Evolutionary conservation across 2,888 invertebrate genomes (phyloP).

Genomic region (Hipparchia sbordonii): DNA sequence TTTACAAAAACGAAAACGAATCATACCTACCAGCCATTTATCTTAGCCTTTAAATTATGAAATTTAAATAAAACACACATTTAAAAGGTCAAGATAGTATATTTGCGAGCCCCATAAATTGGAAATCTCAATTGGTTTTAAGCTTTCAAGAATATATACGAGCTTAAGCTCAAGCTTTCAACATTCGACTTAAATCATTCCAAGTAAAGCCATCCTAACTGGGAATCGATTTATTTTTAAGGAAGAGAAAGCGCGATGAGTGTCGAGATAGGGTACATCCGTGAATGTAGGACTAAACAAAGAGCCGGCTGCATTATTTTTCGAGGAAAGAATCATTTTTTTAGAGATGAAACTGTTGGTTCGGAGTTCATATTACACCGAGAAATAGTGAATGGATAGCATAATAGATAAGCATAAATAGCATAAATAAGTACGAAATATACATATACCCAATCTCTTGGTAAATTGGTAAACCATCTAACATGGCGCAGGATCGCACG

Average conservation of each 20-base stretch:
- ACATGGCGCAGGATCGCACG: too few relatives aligned
- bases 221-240: constrained; percentile 33
- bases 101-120: constrained; percentile 61
- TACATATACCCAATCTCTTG: too few relatives aligned
- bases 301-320: background rate
- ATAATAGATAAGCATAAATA: too few relatives aligned
- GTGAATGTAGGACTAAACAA: background rate
- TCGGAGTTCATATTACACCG: too few relatives aligned
- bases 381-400: too few relatives aligned
- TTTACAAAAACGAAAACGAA: background rate
- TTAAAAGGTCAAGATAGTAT: constrained; percentile 36
- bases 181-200: constrained; percentile 29
- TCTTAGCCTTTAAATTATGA: constrained; percentile 5
- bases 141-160: constrained; percentile 35
- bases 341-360: too few relatives aligned
- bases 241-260: constrained; percentile 34
- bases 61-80: constrained; percentile 21
- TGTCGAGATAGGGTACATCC: constrained; percentile 13
- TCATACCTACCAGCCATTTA: background rate
- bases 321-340: background rate
- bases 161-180: constrained; percentile 28
- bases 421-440: too few relatives aligned
- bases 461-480: too few relatives aligned
- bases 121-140: constrained; percentile 54
- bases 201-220: constrained; percentile 27